Percentiles rank a stretch among this genome's conserved stretches.
These are phyloP conservation scores for Corydoras maculifer DNA, from an alignment of 2,113 vertebrate species.

Conservation along the genomic window DNA sequence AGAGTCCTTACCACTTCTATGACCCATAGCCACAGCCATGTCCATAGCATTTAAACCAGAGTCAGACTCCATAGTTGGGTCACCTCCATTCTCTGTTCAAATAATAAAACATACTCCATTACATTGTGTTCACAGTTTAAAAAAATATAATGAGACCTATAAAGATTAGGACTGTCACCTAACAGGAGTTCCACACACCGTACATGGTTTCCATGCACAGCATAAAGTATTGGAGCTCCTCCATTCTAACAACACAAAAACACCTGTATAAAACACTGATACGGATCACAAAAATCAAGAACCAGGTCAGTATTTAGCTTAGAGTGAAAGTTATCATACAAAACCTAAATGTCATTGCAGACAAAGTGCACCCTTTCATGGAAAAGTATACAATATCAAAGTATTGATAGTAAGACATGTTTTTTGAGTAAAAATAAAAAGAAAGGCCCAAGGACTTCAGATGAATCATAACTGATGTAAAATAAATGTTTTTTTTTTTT, in stretches of 20 bases:
- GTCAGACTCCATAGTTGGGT: constrained; percentile 92
- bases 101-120: constrained; percentile 4
- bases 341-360: no score
- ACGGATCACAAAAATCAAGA: no score
- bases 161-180: constrained; percentile 64
- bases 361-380: no score
- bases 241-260: constrained; percentile 77
- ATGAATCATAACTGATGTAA: no score
- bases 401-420: no score
- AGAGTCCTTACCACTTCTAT: constrained; percentile 78
- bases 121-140: background rate
- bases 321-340: no score
- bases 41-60: constrained; percentile 98
- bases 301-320: no score
- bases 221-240: constrained; percentile 89
- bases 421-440: no score
- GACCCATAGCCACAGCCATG: constrained; percentile 92
- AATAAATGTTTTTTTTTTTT: no score
- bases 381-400: no score
- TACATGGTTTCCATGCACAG: constrained; percentile 95
- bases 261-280: background rate
- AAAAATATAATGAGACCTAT: background rate
- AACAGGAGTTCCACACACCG: constrained; percentile 93
- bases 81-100: constrained; percentile 81
- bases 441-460: no score